These are phyloP conservation scores for Steinernema scapterisci DNA, from an alignment of 2,888 invertebrate genomes.

Conservation along the genomic window DNA sequence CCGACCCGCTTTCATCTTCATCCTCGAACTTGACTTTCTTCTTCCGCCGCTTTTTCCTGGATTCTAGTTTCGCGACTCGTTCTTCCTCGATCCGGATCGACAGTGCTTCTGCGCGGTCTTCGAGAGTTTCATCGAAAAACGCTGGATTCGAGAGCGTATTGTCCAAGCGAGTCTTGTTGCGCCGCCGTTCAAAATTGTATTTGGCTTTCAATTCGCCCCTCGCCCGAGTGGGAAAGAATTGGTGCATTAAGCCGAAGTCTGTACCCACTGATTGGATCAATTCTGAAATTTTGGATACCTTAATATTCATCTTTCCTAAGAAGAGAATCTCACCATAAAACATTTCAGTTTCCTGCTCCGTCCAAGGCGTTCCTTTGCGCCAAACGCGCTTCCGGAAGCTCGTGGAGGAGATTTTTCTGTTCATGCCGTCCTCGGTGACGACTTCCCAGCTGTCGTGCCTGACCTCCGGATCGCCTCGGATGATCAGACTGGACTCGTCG, in stretches of 20 bases:
- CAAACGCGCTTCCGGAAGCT: constrained; percentile 53
- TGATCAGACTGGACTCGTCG: constrained; percentile 56
- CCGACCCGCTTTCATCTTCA: not conserved
- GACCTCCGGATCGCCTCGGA: constrained; percentile 42
- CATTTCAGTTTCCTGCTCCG: constrained; percentile 1
- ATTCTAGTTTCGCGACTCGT: not conserved
- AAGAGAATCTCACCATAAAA: not conserved
- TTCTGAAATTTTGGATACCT: not conserved
- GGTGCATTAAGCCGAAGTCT: constrained; percentile 18
- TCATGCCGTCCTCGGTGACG: constrained; percentile 58
- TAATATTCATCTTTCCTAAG: not conserved
- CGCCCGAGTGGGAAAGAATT: constrained; percentile 6
- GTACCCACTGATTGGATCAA: constrained; percentile 11
- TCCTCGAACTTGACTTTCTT: constrained; percentile 20
- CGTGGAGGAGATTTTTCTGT: constrained; percentile 52
- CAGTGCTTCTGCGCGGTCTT: not conserved
- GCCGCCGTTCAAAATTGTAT: constrained; percentile 13
- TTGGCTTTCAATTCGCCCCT: not conserved
- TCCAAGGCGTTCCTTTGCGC: constrained; percentile 45
- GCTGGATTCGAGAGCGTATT: not conserved
- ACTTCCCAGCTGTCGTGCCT: constrained; percentile 53
- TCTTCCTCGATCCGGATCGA: not conserved
- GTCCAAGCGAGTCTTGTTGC: not conserved
- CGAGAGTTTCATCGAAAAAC: not conserved
- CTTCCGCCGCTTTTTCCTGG: not conserved